A percentile compares a stretch with the other conserved stretches of the same genome.
These are phyloP conservation scores for Cynocephalus volans DNA, from an alignment of 2,113 vertebrate species.

Conservation along the genomic window DNA sequence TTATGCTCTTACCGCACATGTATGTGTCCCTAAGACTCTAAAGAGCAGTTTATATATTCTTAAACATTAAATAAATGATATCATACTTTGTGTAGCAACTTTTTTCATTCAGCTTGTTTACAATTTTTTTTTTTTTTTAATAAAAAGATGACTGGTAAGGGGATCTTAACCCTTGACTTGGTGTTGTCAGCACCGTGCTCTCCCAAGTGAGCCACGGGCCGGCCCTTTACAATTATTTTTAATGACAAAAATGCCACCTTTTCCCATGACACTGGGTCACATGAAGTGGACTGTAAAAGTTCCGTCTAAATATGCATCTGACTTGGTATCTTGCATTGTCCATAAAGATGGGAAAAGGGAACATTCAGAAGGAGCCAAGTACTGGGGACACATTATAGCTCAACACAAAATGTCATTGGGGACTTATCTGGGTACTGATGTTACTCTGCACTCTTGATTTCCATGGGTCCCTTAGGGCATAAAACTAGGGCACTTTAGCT, in stretches of 20 bases:
- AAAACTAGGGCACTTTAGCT: neutral
- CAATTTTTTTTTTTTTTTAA: neutral
- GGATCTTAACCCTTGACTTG: too few species aligned
- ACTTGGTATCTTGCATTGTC: neutral
- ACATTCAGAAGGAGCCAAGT: neutral
- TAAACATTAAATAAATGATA: slow-evolving; percentile 14
- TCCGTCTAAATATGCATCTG: neutral
- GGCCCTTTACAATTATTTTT: neutral
- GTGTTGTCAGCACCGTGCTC: too few species aligned
- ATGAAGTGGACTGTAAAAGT: neutral
- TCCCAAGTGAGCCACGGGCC: neutral
- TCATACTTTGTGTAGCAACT: neutral
- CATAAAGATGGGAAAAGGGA: neutral
- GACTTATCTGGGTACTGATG: neutral
- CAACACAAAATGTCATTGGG: neutral
- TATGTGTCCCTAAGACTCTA: neutral
- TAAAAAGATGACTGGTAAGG: neutral
- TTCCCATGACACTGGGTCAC: neutral
- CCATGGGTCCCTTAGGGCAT: neutral
- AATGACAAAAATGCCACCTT: slow-evolving; percentile 14
- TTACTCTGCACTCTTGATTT: neutral
- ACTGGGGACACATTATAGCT: neutral
- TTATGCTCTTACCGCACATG: neutral
- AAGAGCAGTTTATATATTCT: neutral
- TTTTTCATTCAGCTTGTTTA: neutral